These are phyloP conservation scores for Drosophila barbarae DNA, from an alignment of 2,888 invertebrate genomes.

Conservation along the genomic window DNA sequence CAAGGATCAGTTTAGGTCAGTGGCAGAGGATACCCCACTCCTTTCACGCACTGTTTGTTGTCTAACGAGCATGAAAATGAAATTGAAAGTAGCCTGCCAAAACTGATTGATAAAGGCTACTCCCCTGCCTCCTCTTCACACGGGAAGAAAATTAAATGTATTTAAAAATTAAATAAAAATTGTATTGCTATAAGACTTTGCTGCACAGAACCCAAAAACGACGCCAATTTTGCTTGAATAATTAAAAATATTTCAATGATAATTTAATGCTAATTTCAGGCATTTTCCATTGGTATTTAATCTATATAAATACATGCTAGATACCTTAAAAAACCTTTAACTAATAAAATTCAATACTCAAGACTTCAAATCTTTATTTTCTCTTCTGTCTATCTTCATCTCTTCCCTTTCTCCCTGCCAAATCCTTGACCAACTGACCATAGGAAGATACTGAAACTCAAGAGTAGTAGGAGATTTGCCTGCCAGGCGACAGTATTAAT, in stretches of 20 bases:
- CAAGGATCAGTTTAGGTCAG: constrained; percentile 60
- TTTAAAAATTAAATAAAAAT: not conserved
- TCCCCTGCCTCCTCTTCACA: not conserved
- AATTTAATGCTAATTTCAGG: too few relatives aligned
- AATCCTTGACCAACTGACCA: constrained; percentile 35
- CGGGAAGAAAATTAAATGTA: not conserved
- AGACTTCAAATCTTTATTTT: not conserved
- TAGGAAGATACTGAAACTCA: constrained; percentile 8
- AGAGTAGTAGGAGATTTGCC: constrained; percentile 14
- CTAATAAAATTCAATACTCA: not conserved
- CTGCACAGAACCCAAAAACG: too few relatives aligned
- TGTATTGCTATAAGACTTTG: too few relatives aligned
- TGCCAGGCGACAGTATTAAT: constrained; percentile 52
- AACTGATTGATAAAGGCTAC: constrained; percentile 67
- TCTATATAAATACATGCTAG: not conserved
- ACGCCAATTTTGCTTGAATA: too few relatives aligned
- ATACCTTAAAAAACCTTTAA: not conserved
- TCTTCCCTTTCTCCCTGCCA: not conserved
- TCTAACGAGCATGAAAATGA: constrained; percentile 70
- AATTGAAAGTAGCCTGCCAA: constrained; percentile 61
- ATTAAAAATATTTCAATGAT: too few relatives aligned
- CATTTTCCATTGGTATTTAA: fast-evolving
- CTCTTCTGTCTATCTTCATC: not conserved
- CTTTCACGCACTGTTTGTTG: constrained; percentile 64
- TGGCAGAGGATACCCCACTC: constrained; percentile 3